A percentile compares a stretch with the other conserved stretches of the same genome.
Evolutionary conservation across 2,113 vertebrate species (phyloP).

Genomic region (Chaetodon auriga): DNA sequence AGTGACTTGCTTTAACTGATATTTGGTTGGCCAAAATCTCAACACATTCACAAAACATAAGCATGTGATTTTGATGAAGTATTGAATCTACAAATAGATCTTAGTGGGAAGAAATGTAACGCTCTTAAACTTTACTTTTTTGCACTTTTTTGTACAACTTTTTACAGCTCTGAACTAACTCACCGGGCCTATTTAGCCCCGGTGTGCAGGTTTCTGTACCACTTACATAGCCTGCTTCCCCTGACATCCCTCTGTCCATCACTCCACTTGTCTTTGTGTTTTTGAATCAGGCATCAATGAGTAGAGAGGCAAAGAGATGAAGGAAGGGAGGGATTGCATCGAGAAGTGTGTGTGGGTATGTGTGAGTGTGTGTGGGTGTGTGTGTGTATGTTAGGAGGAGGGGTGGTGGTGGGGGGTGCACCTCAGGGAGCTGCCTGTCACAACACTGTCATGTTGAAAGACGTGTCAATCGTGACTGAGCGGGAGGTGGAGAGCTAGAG

Average conservation of each 20-base stretch:
- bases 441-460: constrained; percentile 68
- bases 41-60: no score
- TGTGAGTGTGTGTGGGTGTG: constrained; percentile 15
- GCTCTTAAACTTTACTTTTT: neutral
- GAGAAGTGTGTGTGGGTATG: neutral
- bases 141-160: neutral
- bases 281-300: constrained; percentile 53
- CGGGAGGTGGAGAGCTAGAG: constrained; percentile 31
- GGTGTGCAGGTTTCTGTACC: neutral
- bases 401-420: constrained; percentile 10
- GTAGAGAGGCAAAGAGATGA: constrained; percentile 41
- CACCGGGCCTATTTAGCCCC: constrained; percentile 8
- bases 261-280: constrained; percentile 40
- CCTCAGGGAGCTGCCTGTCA: constrained; percentile 74
- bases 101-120: neutral
- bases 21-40: no score
- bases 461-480: constrained; percentile 75
- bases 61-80: neutral
- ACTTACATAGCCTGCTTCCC: constrained; percentile 21
- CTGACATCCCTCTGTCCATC: constrained; percentile 40
- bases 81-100: neutral
- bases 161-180: neutral
- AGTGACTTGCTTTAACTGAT: no score
- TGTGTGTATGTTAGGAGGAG: constrained; percentile 14
- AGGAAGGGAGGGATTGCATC: constrained; percentile 24